Percentiles rank a stretch among this genome's conserved stretches.
These are phyloP conservation scores for Antitype chi DNA, from an alignment of 2,888 invertebrate genomes.

Conservation along the genomic window DNA sequence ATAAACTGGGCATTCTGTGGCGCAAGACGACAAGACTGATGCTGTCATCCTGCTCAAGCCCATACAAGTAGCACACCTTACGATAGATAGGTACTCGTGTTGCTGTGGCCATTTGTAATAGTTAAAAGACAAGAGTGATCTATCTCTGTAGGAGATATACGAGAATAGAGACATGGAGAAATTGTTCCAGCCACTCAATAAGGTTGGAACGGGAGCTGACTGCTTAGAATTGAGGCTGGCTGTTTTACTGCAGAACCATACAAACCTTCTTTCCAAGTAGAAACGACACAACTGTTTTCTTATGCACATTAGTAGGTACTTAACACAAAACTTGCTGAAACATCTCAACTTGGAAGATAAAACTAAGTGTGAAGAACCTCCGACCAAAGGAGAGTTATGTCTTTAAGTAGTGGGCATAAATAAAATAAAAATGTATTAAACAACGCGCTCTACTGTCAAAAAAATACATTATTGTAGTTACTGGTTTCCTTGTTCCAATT, in stretches of 20 bases:
- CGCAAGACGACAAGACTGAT: constrained; percentile 31
- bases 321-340: too few species aligned
- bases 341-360: not conserved
- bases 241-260: not conserved
- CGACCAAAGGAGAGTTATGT: not conserved
- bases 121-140: constrained; percentile 24
- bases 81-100: constrained; percentile 9
- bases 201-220: not conserved
- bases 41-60: constrained; percentile 26
- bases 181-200: constrained; percentile 13
- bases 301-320: not conserved
- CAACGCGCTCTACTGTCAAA: not conserved
- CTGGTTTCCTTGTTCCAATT: constrained; percentile 12
- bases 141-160: not conserved
- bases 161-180: constrained; percentile 6
- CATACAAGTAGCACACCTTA: constrained; percentile 28
- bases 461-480: not conserved
- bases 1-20: constrained; percentile 21
- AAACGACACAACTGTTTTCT: not conserved
- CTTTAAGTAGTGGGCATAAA: not conserved
- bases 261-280: not conserved
- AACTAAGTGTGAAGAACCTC: not conserved
- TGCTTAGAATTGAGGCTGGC: not conserved
- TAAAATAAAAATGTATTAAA: not conserved
- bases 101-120: constrained; percentile 28